Percentiles rank a stretch among this genome's conserved stretches.
Evolutionary conservation across 2,797 vertebrate genomes (phyloP).

Genomic region (Sarcophilus harrisii): DNA sequence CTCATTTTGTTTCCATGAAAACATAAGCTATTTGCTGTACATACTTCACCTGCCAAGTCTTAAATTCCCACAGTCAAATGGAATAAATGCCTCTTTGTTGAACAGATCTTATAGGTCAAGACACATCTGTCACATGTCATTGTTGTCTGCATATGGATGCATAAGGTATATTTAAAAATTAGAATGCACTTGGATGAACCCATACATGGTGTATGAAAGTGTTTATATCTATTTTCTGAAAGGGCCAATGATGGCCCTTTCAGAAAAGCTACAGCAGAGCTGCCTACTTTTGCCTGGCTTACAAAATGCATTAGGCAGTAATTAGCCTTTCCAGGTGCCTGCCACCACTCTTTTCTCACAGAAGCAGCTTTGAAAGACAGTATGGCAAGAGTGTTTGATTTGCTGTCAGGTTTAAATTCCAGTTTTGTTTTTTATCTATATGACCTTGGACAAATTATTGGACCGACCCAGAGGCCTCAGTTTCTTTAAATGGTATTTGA

Average conservation of each 20-base stretch:
- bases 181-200: conserved; percentile 54
- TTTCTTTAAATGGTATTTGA: conserved; percentile 29
- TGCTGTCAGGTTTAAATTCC: neutral
- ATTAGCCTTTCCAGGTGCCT: neutral
- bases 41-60: conserved; percentile 50
- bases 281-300: conserved; percentile 31
- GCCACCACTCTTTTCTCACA: neutral
- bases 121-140: conserved; percentile 72
- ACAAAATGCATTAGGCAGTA: neutral
- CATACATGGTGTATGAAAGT: conserved; percentile 48
- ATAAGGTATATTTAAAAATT: conserved; percentile 80
- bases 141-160: conserved; percentile 69
- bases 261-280: neutral
- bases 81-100: conserved; percentile 76
- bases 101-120: conserved; percentile 72
- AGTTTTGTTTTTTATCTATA: neutral
- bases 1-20: neutral
- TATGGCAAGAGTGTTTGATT: neutral
- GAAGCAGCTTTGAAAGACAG: neutral
- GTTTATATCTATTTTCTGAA: conserved; percentile 61
- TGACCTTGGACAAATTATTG: neutral
- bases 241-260: conserved; percentile 28
- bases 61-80: conserved; percentile 70
- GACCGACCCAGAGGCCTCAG: neutral
- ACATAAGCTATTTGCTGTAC: neutral